Base-by-base conservation (phyloP, 2,888 invertebrate genomes). In the Gerris lacustris region DNA sequence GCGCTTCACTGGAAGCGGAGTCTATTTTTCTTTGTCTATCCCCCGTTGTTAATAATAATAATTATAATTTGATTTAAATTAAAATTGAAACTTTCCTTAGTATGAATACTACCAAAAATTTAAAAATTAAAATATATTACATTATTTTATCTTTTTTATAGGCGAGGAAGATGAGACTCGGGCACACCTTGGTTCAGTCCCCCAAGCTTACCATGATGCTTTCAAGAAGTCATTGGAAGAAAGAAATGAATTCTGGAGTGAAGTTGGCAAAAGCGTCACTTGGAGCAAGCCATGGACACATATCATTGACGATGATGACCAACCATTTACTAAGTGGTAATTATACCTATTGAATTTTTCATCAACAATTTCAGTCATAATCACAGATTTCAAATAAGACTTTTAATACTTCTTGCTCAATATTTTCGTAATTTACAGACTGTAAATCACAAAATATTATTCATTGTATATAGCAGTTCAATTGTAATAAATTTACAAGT, bases 251-350 rank as follows among this genome's bases (percentile, higher is more conserved):
- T 96, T 94, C 81, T 96, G 94, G 94, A 86, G 86, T 0, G 89
- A 92, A 77, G 85, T 91, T n/a, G 94, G 87, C 0, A 78, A 84
- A 6, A 83, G 85, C 71, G 81, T 95, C 15, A 86, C 87, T 68
- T 96, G 96, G 96, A 86, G 86, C 67, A 91, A 88, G 75, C 89
- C 90, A 0, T 96, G 93, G 92, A 84, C 88, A 63, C 86, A 84
- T 78, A 92, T 96, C 0, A 78, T 96, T 74, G 95, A 96, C 78
- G 87, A 94, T 78, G 86, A 86, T 31, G 87, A 90, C 76, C 86
- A 88, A 68, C 95, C 95, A 0, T 94, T 94, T 78, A 92, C 93
- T 0, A 91, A 91, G 85, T 96, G 96, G 95, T 55, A 55, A 55
- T 9, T 55, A 31, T 31, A 4, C 31, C 31, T 31, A 31, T 31